These are phyloP conservation scores for Podilymbus podiceps DNA, from an alignment of 2,113 vertebrate genomes.

Conservation along the genomic window DNA sequence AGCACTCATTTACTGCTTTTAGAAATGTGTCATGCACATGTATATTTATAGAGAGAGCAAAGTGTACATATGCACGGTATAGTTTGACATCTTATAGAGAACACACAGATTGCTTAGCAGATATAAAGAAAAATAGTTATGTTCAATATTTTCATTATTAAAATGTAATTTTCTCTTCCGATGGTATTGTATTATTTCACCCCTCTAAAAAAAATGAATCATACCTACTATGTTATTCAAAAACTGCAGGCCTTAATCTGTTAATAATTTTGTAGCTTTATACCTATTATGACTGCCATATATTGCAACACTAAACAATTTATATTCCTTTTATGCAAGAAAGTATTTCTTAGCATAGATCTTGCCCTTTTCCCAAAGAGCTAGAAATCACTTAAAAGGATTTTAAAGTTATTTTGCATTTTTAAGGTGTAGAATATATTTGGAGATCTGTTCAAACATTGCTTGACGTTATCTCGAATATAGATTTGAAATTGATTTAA, in stretches of 20 bases:
- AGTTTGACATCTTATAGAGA: constrained; percentile 55
- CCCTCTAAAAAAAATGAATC: background rate
- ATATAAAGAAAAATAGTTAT: constrained; percentile 61
- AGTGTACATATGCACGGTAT: constrained; percentile 36
- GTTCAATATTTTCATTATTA: constrained; percentile 59
- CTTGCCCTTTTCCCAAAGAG: background rate
- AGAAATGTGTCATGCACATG: constrained; percentile 56
- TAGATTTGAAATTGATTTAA: constrained; percentile 36
- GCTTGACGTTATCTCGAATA: constrained; percentile 13
- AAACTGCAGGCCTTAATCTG: constrained; percentile 13
- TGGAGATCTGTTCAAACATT: constrained; percentile 27
- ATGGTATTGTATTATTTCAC: constrained; percentile 1
- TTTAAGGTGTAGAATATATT: constrained; percentile 9
- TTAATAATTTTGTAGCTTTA: constrained; percentile 6
- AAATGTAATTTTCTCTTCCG: constrained; percentile 30
- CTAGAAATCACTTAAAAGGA: background rate
- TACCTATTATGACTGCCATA: background rate
- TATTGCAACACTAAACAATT: background rate
- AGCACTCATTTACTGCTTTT: constrained; percentile 51
- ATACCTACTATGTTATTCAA: constrained; percentile 11
- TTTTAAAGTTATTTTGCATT: constrained; percentile 9
- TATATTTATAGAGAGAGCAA: constrained; percentile 70
- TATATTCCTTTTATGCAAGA: background rate
- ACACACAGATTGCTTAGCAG: constrained; percentile 58
- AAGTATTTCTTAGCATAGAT: background rate